Evolutionary conservation across 2,113 vertebrate genomes (phyloP).

Genomic region (Cisticola juncidis): DNA sequence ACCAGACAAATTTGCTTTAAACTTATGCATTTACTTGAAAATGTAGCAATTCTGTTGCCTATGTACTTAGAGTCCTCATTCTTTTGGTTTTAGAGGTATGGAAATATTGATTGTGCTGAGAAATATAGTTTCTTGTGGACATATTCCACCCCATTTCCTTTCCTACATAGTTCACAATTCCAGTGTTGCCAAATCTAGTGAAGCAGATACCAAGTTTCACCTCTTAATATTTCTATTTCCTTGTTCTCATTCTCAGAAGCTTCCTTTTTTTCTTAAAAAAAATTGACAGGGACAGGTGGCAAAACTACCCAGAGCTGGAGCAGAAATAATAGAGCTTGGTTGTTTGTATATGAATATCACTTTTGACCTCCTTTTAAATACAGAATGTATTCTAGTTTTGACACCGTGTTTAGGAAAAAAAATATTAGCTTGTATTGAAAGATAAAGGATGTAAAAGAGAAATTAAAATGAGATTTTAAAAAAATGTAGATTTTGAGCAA

Average conservation of each 20-base stretch:
- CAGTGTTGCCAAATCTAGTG: background rate
- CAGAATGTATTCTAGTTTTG: background rate
- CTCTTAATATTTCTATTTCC: background rate
- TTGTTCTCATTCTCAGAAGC: background rate
- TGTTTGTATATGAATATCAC: background rate
- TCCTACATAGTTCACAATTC: background rate
- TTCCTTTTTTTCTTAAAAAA: background rate
- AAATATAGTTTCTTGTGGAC: rapidly evolving
- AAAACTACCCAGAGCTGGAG: background rate
- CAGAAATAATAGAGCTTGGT: background rate
- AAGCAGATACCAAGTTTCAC: background rate
- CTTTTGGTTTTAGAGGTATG: background rate
- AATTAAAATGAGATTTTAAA: background rate
- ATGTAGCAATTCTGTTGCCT: background rate
- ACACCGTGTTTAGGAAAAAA: background rate
- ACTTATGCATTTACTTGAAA: background rate
- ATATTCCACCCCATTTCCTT: background rate
- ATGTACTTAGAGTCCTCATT: background rate
- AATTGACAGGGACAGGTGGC: background rate
- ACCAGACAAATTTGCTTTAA: background rate
- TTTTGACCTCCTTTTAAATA: background rate
- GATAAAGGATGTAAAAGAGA: background rate
- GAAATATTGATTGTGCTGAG: background rate
- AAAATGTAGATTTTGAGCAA: background rate
- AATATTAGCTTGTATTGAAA: background rate